Conservation (phyloP, 1,140 invertebrate species). For the Bombyx mandarina region DNA sequence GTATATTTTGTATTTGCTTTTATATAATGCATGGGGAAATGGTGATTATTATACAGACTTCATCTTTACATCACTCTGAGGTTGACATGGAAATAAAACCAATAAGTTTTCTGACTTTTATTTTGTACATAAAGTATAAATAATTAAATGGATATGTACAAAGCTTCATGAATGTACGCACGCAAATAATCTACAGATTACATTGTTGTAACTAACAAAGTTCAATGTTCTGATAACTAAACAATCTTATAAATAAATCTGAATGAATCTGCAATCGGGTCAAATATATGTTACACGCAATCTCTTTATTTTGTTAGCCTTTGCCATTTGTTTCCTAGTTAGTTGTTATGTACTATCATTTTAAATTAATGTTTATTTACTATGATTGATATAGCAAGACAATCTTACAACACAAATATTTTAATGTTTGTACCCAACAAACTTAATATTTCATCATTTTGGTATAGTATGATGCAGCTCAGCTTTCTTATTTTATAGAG, state of each 20-base stretch:
- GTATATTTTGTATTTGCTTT: no score
- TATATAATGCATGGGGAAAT: no score
- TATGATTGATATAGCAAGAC: no score
- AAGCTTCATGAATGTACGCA: neutral
- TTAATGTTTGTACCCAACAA: no score
- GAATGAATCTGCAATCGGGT: conserved; percentile 11
- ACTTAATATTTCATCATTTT: no score
- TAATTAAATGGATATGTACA: neutral
- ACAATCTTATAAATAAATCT: conserved; percentile 6
- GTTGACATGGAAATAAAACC: no score
- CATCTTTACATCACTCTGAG: no score
- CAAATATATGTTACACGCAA: conserved; percentile 10
- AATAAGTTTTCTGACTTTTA: no score
- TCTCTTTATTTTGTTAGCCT: conserved; percentile 13
- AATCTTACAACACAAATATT: no score
- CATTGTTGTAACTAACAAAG: conserved; percentile 11
- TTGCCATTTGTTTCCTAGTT: conserved; percentile 14
- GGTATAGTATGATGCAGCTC: no score
- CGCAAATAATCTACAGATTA: conserved; percentile 3
- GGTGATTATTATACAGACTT: no score
- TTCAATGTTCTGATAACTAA: conserved; percentile 16
- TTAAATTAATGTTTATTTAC: neutral
- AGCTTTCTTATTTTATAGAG: neutral
- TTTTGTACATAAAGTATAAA: no score
- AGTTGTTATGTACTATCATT: conserved; percentile 4